Evolutionary conservation across 2,113 vertebrate species (phyloP), one percentile per base, ranked within the genome.

Genomic region (Atherinomorus stipes): DNA sequence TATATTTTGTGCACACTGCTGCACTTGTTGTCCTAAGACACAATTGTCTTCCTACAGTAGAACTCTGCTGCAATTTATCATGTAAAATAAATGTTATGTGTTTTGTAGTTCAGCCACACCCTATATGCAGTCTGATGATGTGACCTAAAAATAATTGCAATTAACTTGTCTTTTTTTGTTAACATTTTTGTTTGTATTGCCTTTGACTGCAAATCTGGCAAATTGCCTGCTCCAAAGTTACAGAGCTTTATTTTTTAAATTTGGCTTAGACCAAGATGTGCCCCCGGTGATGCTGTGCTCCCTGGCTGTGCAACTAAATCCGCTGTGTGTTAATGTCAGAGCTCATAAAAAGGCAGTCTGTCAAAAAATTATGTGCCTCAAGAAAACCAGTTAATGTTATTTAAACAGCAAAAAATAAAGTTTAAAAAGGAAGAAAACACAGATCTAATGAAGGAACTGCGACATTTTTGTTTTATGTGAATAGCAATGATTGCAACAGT

Each of bases 81-180:
- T 64, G 40, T 51, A 49, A 67, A 63, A 78, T 72, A 7, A 44
- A 49, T 1, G 4, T 34, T 21, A 58, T 69, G 34, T 53, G 74
- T 11, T 9, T 4, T 7, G 7, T 51, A 19, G 31, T 28, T 7
- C 9, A 37, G 26, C 16, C 56, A 58, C 18, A 58, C 19, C 56
- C 31, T 11, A 21, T 58, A 10, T 21, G n/a, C 44, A 34, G 8
- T 8, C 2, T 21, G 18, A 12, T 37, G 11, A n/a, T n/a, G 12
- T 11, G 18, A 11, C 31, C 18, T n/a, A 19, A 37, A 57, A 34
- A n/a, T 21, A 57, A 10, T 37, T 57, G 3, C 4, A 13, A 31
- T 28, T 15, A 31, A 26, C 18, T 16, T 31, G 28, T 28, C 28
- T 34, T 11, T 18, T 34, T 26, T 34, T 15, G 12, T 13, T 12